Conservation (phyloP, 2,113 vertebrate species). For the Balaenoptera acutorostrata region DNA sequence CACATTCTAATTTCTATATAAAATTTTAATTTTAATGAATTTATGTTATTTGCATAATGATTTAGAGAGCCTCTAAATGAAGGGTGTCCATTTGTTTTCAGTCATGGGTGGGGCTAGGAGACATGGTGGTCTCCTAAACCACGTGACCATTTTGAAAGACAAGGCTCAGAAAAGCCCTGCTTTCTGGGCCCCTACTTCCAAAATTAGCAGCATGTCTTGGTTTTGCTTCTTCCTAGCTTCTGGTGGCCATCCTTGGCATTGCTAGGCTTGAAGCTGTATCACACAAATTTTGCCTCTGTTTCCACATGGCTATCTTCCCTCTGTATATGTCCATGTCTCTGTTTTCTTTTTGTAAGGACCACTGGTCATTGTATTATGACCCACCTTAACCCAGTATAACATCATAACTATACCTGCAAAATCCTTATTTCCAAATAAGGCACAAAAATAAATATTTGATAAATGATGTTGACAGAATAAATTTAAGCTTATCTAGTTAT, state of each 20-base stretch:
- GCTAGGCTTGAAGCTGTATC: neutral
- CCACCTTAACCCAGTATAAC: neutral
- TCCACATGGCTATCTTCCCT: neutral
- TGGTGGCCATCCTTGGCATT: neutral
- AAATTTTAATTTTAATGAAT: neutral
- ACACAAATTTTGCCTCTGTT: neutral
- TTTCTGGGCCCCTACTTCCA: neutral
- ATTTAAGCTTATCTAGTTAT: neutral
- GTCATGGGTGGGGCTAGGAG: rapidly evolving
- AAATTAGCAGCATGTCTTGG: neutral
- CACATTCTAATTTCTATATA: neutral
- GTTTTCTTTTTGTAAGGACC: neutral
- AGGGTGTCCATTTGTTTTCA: neutral
- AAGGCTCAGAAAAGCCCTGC: neutral
- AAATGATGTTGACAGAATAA: neutral
- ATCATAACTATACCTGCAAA: no score
- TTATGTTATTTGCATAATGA: neutral
- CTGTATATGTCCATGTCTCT: neutral
- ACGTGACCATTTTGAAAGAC: neutral
- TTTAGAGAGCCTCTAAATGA: neutral
- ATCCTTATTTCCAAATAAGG: neutral
- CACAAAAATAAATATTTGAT: neutral
- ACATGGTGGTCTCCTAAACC: neutral
- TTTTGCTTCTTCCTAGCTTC: neutral
- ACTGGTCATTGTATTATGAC: neutral